A percentile compares a stretch with the other conserved stretches of the same genome.
Evolutionary conservation across 1,140 invertebrate species (phyloP).

Genomic region (Leptonema lineaticorne): DNA sequence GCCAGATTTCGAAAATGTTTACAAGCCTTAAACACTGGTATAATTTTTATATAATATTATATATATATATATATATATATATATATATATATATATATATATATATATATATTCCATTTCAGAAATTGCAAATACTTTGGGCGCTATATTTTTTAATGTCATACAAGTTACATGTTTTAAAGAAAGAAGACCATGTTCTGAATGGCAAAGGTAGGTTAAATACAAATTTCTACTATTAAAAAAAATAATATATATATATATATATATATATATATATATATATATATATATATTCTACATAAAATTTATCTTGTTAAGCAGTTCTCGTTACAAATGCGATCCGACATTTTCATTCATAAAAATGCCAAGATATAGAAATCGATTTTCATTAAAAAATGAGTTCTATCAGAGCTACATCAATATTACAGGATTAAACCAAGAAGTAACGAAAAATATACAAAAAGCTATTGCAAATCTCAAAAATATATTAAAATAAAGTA

Average conservation of each 20-base stretch:
- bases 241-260: not conserved
- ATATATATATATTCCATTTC: constrained; percentile 3
- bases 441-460: constrained; percentile 12
- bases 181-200: constrained; percentile 63
- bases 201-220: constrained; percentile 60
- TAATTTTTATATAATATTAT: no score
- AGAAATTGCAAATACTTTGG: constrained; percentile 67
- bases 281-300: no score
- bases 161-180: constrained; percentile 68
- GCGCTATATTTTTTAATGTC: constrained; percentile 70
- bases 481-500: constrained; percentile 17
- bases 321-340: constrained; percentile 26
- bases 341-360: constrained; percentile 32
- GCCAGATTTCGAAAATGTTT: constrained; percentile 66
- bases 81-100: not conserved
- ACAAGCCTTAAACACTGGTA: constrained; percentile 62
- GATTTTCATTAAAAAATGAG: constrained; percentile 28
- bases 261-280: no score
- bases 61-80: no score
- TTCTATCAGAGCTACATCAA: constrained; percentile 36
- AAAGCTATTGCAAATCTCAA: constrained; percentile 27
- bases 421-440: constrained; percentile 33
- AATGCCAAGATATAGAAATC: constrained; percentile 34
- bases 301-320: not conserved
- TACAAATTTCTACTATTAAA: not conserved